Base-by-base conservation (phyloP, 2,888 invertebrate species). In the Mongoloraphidia duomilia region DNA sequence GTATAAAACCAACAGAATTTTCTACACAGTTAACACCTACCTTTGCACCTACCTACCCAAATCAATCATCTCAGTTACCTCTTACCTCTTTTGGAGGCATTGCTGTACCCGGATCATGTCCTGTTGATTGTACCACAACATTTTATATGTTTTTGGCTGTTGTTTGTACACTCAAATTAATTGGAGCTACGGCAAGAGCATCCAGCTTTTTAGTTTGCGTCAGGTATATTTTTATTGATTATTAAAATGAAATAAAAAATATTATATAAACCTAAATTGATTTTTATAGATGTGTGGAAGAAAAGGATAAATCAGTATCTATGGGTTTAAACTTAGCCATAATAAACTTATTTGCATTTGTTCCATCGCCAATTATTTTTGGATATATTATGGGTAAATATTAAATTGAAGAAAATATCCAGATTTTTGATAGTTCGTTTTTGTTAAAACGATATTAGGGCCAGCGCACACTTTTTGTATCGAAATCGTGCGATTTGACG, bases 361-460 rank as follows among this genome's bases (percentile, higher is more conserved):
- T 85, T 56, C 86, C 86, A 1, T 81, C 82, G 43, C 86, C 86
- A 0, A 82, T 87, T 54, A 69, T 85, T 49, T 84, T 84, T 58
- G 86, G 86, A 47, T 79, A 76, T 58, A 75, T 86, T 49, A 73
- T 85, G 57, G 80, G 79, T 77, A 64, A 65, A 60, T 59, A 26
- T 26, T 26, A 6, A 26, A 26, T 17, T 6, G 26, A 26, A 26
- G 26, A 26, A 26, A 26, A 26, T 26, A 26, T 26, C 6, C 26
- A 6, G 26, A 26, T 26, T 26, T 26, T 26, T 26, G 26, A 26
- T 6, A 26, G 6, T 26, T 26, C 26, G 26, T 26, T 26, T 26
- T 26, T 26, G 3, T 5, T 17, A 17, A 17, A 17, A 17, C 4
- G n/a, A 17, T 17, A 17, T 17, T 17, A 4, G 26, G 26, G 6